Conservation (phyloP, 2,113 vertebrate genomes). For the Bubo scandiacus region DNA sequence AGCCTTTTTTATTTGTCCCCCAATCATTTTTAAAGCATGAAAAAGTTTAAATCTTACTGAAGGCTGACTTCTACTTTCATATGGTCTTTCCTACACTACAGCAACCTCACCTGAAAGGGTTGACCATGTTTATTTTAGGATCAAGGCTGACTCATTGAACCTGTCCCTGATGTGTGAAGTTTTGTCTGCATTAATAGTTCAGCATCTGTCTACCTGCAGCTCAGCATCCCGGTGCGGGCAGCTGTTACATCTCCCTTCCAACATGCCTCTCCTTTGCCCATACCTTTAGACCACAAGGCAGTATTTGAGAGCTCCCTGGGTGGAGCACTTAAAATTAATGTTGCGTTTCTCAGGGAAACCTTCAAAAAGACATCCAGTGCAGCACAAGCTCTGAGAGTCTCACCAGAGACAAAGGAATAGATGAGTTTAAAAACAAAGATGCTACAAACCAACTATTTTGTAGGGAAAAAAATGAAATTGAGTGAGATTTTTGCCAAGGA, state of each 20-base stretch:
- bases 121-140: background rate
- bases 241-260: background rate
- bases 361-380: background rate
- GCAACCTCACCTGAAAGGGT: background rate
- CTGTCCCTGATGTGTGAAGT: background rate
- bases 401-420: background rate
- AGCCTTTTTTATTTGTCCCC: background rate
- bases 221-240: background rate
- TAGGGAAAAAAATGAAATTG: no score
- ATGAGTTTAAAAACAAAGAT: background rate
- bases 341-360: background rate
- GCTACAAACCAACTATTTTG: background rate
- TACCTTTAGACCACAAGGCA: background rate
- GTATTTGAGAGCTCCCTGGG: background rate
- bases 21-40: background rate
- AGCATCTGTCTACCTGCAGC: background rate
- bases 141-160: background rate
- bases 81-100: background rate
- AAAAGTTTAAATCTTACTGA: background rate
- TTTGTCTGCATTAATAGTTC: background rate
- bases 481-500: background rate
- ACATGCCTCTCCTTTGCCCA: rapidly evolving
- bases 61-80: background rate
- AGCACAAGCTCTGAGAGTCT: background rate
- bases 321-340: background rate